These are phyloP conservation scores for Creontiades dilutus DNA, from an alignment of 2,888 invertebrate genomes.

Conservation along the genomic window DNA sequence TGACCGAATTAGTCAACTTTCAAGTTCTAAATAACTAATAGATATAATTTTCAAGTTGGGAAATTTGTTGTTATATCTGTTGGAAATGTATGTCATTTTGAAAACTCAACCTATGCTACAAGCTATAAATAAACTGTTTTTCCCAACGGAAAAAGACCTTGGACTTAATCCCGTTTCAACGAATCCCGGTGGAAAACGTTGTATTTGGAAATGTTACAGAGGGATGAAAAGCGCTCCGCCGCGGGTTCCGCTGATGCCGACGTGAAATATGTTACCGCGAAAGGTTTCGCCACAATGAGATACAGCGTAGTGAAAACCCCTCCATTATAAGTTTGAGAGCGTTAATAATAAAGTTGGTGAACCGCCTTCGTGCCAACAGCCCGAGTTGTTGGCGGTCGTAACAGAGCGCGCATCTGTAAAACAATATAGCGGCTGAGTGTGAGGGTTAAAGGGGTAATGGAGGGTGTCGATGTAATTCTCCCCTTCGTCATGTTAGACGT, in stretches of 20 bases:
- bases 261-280: slow-evolving; percentile 40
- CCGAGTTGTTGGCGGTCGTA: background rate
- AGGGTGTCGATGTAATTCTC: background rate
- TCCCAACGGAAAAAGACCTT: too few species aligned
- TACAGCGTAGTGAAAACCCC: slow-evolving; percentile 36
- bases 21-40: too few species aligned
- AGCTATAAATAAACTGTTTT: too few species aligned
- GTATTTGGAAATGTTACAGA: background rate
- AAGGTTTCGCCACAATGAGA: slow-evolving; percentile 46
- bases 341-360: slow-evolving; percentile 52
- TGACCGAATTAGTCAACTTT: too few species aligned
- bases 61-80: too few species aligned
- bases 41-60: too few species aligned
- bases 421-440: slow-evolving; percentile 28
- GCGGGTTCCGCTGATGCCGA: background rate
- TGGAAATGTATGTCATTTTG: too few species aligned
- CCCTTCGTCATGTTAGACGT: background rate
- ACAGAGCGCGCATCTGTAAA: slow-evolving; percentile 11
- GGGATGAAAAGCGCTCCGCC: background rate
- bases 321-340: slow-evolving; percentile 46
- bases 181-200: too few species aligned
- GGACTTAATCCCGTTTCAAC: too few species aligned
- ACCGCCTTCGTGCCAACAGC: slow-evolving; percentile 50
- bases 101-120: too few species aligned
- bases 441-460: background rate